A percentile compares a stretch with the other conserved stretches of the same genome.
Evolutionary conservation across 1,140 invertebrate species (phyloP).

Genomic region (Papilio aristodemus): DNA sequence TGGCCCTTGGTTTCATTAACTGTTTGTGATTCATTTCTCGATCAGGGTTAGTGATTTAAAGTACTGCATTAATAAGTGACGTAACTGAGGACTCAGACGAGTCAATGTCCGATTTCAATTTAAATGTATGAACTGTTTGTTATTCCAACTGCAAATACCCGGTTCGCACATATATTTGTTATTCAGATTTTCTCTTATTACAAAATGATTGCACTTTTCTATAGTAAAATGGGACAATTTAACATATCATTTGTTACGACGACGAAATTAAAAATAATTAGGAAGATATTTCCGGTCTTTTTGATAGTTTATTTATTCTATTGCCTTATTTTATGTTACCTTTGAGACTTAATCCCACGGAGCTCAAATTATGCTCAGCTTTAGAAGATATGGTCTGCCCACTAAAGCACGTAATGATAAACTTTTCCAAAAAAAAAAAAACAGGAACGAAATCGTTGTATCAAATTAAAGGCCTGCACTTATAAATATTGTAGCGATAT

Average conservation of each 20-base stretch:
- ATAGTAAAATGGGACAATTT: not conserved
- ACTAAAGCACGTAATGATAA: too few relatives aligned
- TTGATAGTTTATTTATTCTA: not conserved
- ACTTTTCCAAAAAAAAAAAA: too few relatives aligned
- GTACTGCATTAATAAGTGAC: conserved; percentile 35
- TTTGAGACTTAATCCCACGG: too few relatives aligned
- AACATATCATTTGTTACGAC: too few relatives aligned
- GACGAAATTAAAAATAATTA: too few relatives aligned
- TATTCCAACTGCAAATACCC: conserved; percentile 43
- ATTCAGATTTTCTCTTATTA: not conserved
- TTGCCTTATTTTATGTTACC: too few relatives aligned
- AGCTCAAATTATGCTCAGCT: too few relatives aligned
- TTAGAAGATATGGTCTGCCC: too few relatives aligned
- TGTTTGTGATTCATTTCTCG: conserved; percentile 42
- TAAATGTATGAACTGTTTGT: conserved; percentile 49
- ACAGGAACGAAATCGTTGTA: too few relatives aligned
- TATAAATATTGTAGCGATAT: too few relatives aligned
- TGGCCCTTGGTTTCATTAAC: conserved; percentile 3
- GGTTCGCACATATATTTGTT: conserved; percentile 31
- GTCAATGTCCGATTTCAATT: conserved; percentile 48
- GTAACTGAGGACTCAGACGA: conserved; percentile 41
- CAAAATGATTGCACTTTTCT: not conserved
- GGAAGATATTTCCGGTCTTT: not conserved
- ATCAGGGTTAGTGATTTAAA: conserved; percentile 36
- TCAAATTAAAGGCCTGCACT: too few relatives aligned